Evolutionary conservation across 2,797 vertebrate genomes (phyloP), one percentile per base, ranked within the genome.

Genomic region (Pempheris klunzingeri): DNA sequence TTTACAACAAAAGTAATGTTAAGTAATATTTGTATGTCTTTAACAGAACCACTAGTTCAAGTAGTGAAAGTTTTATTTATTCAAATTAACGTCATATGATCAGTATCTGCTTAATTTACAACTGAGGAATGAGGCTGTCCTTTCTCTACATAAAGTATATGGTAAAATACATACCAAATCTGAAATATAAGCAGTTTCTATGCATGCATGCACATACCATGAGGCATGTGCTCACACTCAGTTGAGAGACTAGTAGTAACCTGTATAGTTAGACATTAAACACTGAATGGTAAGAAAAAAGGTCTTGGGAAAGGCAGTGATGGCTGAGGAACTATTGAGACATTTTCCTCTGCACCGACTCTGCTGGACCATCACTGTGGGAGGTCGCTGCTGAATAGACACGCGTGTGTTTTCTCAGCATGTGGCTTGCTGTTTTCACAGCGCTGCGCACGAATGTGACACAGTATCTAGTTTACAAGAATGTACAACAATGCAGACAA

Each of bases 361-460:
- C 36, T 49, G 43, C 41, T 75, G 61, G 47, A 59, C 63, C 15
- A 36, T 52, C 59, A 14, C 59, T 14, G 47, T 13, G 52, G 64
- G 79, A 78, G 77, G 66, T 52, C 24, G 14, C 20, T 49, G 67
- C 63, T 59, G 53, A 62, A 63, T 59, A 38, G 36, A 50, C 72
- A 54, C 59, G 47, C 11, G 17, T 65, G 66, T 80, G 69, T 82
- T 85, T 77, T 64, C 64, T 84, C 77, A 88, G 68, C 74, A 47
- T 47, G 49, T 22, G 28, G 38, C 38, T 38, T 2, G 17, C 20
- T 82, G 61, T 83, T 78, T 76, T 64, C 47, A 70, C 59, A 59
- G 62, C 52, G 11, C 73, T 13, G 5, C 47, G 28, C 59, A 55
- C n/a, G 53, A 58, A 64, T 34, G 57, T 68, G 52, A 54, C 41